phyloP scores from a whole-genome alignment of 2,888 invertebrate species.

The Scaptomyza cyrtandrae region DNA sequence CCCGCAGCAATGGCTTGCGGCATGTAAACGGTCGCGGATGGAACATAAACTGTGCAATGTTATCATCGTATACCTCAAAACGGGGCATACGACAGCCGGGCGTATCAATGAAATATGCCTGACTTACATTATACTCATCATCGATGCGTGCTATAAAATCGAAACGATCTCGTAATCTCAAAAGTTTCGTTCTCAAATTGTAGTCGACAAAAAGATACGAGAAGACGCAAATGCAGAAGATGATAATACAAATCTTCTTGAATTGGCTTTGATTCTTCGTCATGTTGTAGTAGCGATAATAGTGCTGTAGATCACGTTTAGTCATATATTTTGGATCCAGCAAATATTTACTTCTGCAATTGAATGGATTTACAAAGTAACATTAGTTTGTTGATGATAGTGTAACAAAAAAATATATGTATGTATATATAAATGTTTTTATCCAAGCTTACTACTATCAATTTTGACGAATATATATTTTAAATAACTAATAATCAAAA shows the following conservation, averaged over 20 bases:
- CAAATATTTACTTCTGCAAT: constrained; percentile 78
- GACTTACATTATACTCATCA: constrained; percentile 76
- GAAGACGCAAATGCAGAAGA: constrained; percentile 81
- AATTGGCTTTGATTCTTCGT: constrained; percentile 78
- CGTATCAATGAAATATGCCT: constrained; percentile 83
- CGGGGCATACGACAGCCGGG: constrained; percentile 84
- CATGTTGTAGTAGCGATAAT: constrained; percentile 82
- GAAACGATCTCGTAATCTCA: constrained; percentile 79
- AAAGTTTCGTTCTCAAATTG: constrained; percentile 81
- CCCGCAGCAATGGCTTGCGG: constrained; percentile 69
- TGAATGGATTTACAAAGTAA: neutral
- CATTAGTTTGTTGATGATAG: neutral
- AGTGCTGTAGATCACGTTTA: constrained; percentile 81
- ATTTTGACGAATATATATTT: neutral
- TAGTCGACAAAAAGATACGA: constrained; percentile 83
- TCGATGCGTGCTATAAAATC: constrained; percentile 82
- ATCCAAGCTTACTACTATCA: neutral
- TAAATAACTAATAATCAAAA: too few species aligned
- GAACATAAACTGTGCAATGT: constrained; percentile 80
- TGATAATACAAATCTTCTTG: constrained; percentile 80
- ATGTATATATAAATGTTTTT: neutral
- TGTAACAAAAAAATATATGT: too few species aligned
- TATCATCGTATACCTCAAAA: constrained; percentile 81
- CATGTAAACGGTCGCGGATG: constrained; percentile 75
- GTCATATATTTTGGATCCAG: constrained; percentile 83